phyloP scores from a whole-genome alignment of 2,888 invertebrate genomes.

The Sisyra terminalis region DNA sequence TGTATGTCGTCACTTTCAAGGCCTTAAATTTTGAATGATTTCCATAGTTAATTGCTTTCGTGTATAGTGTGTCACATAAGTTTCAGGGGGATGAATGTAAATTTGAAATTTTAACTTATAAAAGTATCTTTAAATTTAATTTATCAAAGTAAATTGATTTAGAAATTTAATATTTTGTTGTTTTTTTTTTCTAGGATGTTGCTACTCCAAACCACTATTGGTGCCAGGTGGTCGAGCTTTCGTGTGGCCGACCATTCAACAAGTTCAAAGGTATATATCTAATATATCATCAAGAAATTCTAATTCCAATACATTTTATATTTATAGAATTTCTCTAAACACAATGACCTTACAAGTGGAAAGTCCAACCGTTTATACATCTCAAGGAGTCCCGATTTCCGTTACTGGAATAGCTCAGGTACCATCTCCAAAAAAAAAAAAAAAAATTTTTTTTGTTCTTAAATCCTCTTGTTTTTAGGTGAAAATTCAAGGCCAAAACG shows the following conservation, averaged over 20 bases:
- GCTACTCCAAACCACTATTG: conserved; percentile 79
- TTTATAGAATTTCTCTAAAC: conserved; percentile 75
- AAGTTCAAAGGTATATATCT: conserved; percentile 50
- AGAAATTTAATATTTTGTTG: no score
- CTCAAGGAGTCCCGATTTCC: conserved; percentile 91
- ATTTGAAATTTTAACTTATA: not conserved
- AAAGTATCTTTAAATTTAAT: no score
- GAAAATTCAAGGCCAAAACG: conserved; percentile 77
- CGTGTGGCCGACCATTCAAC: conserved; percentile 88
- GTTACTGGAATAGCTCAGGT: conserved; percentile 97
- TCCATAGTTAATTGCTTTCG: no score
- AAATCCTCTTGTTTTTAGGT: conserved; percentile 34
- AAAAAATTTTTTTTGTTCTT: not conserved
- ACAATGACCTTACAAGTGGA: conserved; percentile 96
- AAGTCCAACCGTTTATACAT: conserved; percentile 89
- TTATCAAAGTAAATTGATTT: no score
- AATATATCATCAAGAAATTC: no score
- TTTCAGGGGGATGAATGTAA: not conserved
- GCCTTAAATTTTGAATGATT: no score
- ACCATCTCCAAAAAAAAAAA: not conserved
- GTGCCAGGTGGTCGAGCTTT: conserved; percentile 95
- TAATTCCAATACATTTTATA: conserved; percentile 8
- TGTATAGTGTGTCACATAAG: no score
- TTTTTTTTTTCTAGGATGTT: conserved; percentile 63
- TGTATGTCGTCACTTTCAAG: not conserved